Percentiles rank a stretch among this genome's conserved stretches.
phyloP scores from a whole-genome alignment of 2,888 invertebrate genomes.

The Tachina grossa region DNA sequence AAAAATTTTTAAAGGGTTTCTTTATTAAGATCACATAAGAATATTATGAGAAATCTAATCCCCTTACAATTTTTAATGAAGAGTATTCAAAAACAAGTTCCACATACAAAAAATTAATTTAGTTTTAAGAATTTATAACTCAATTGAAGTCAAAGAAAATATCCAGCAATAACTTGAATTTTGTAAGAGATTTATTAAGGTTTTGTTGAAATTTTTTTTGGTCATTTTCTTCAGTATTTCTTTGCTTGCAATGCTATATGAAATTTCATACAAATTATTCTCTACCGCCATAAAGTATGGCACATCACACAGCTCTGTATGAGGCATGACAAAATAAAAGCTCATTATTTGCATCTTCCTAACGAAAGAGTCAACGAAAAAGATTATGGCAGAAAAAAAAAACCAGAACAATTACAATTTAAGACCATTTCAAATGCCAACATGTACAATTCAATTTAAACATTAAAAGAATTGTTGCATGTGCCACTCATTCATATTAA shows the following conservation, averaged over 20 bases:
- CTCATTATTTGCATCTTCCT: conserved; percentile 36
- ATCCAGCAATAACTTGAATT: too few relatives aligned
- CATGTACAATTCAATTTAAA: conserved; percentile 65
- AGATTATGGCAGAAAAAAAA: not conserved
- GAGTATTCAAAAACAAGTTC: too few relatives aligned
- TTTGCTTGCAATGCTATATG: not conserved
- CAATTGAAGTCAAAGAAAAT: too few relatives aligned
- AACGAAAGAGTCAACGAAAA: not conserved
- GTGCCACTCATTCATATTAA: conserved; percentile 71
- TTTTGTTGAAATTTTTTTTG: too few relatives aligned
- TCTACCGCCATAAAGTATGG: conserved; percentile 12
- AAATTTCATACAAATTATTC: conserved; percentile 20
- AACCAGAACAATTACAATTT: conserved; percentile 65
- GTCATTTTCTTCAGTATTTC: not conserved
- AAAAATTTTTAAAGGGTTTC: too few relatives aligned
- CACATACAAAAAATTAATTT: too few relatives aligned
- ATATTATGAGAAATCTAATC: too few relatives aligned
- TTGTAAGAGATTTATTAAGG: too few relatives aligned
- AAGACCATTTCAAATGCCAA: conserved; percentile 67
- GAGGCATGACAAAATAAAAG: conserved; percentile 20
- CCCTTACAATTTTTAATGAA: too few relatives aligned
- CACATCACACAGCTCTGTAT: conserved; percentile 12
- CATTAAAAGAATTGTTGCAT: conserved; percentile 64
- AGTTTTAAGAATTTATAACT: too few relatives aligned
- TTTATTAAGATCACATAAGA: too few relatives aligned